A percentile compares a stretch with the other conserved stretches of the same genome.
These are phyloP conservation scores for Congeria kusceri DNA, from an alignment of 2,888 invertebrate species.

Conservation along the genomic window DNA sequence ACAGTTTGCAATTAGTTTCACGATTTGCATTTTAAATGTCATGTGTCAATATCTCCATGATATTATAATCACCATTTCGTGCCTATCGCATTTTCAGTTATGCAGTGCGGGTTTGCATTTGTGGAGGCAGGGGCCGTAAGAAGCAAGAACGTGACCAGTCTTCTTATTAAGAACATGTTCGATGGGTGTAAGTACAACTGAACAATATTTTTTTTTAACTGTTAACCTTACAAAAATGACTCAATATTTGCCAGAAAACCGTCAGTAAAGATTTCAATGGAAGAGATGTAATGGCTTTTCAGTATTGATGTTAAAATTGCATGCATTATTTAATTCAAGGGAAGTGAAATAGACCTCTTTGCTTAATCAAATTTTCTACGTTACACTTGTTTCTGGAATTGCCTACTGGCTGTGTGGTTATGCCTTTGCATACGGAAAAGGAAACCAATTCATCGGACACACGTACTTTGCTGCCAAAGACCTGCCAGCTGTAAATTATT, in stretches of 20 bases:
- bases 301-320: no score
- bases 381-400: constrained; percentile 77
- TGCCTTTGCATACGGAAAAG: constrained; percentile 77
- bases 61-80: no score
- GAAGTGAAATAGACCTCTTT: no score
- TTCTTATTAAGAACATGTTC: constrained; percentile 87
- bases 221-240: no score
- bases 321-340: no score
- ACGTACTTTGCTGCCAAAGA: constrained; percentile 72
- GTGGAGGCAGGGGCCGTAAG: constrained; percentile 86
- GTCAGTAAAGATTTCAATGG: no score
- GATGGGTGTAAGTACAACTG: constrained; percentile 86
- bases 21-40: no score
- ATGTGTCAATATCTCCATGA: no score
- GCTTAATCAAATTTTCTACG: background rate
- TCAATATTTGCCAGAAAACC: no score
- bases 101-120: constrained; percentile 87
- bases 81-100: constrained; percentile 85
- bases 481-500: constrained; percentile 70
- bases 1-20: no score
- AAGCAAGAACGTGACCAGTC: constrained; percentile 86
- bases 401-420: constrained; percentile 79
- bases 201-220: no score
- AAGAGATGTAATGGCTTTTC: no score
- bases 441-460: constrained; percentile 85